These are phyloP conservation scores for Podilymbus podiceps DNA, from an alignment of 2,113 vertebrate species.

Conservation along the genomic window DNA sequence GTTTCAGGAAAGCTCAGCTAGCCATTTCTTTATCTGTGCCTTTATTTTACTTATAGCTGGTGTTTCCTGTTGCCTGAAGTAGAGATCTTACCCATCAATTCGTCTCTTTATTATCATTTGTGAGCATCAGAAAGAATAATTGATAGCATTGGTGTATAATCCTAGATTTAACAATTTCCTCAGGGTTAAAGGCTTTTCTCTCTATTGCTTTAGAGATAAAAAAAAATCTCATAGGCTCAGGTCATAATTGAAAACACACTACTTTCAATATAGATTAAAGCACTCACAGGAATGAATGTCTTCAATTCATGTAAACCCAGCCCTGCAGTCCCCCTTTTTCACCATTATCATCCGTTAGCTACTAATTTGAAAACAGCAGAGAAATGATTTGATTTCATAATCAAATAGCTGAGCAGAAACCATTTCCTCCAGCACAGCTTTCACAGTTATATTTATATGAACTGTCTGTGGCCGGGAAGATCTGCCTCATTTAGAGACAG, in stretches of 20 bases:
- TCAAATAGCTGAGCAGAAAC: constrained; percentile 50
- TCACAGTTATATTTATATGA: constrained; percentile 64
- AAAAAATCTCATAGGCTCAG: background rate
- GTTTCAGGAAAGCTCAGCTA: background rate
- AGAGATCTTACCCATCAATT: background rate
- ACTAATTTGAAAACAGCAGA: constrained; percentile 37
- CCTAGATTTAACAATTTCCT: constrained; percentile 36
- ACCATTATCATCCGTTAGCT: background rate
- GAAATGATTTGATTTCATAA: constrained; percentile 56
- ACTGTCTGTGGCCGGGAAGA: constrained; percentile 35
- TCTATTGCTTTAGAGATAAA: constrained; percentile 3
- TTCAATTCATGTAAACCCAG: constrained; percentile 43
- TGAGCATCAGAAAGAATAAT: constrained; percentile 35
- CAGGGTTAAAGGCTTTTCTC: constrained; percentile 29
- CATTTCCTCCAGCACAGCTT: constrained; percentile 39
- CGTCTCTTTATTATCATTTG: constrained; percentile 22
- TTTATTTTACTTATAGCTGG: background rate
- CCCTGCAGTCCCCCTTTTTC: background rate
- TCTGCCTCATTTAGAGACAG: constrained; percentile 56
- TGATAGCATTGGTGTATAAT: background rate
- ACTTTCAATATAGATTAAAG: constrained; percentile 34
- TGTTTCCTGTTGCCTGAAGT: constrained; percentile 14
- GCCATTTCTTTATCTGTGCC: background rate
- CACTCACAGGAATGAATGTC: background rate
- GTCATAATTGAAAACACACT: constrained; percentile 48